A percentile compares a stretch with the other conserved stretches of the same genome.
phyloP scores from a whole-genome alignment of 2,113 vertebrate species.

The Caranx ignobilis region DNA sequence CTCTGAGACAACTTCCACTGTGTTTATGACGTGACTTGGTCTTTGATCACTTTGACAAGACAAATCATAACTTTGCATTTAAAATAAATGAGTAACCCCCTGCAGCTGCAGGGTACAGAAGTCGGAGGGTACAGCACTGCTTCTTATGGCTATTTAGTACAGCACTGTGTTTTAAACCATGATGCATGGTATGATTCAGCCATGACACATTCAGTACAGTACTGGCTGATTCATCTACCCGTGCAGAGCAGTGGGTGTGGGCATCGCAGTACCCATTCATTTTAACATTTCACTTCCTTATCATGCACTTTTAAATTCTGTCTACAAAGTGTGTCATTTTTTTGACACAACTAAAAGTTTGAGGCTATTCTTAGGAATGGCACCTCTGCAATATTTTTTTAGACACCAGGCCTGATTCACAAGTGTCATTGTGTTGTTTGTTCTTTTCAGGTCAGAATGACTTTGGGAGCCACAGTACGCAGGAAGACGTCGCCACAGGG shows the following conservation, averaged over 20 bases:
- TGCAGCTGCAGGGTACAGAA: too few relatives aligned
- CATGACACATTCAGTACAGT: neutral
- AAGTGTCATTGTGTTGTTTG: neutral
- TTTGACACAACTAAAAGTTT: neutral
- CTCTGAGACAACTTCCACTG: too few relatives aligned
- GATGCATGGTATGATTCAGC: neutral
- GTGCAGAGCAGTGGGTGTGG: too few relatives aligned
- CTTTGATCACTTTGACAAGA: too few relatives aligned
- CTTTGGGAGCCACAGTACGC: conserved; percentile 30
- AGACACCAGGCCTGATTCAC: neutral
- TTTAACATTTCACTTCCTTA: neutral
- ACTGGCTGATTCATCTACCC: neutral
- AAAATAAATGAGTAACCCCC: neutral
- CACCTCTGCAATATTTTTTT: neutral
- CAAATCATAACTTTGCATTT: neutral
- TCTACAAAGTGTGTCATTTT: neutral
- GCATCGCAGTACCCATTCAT: too few relatives aligned
- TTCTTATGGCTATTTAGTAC: neutral
- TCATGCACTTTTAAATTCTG: neutral
- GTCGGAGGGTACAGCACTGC: neutral
- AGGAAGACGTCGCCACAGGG: conserved; percentile 23
- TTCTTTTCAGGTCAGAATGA: conserved; percentile 52
- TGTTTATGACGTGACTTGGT: too few relatives aligned
- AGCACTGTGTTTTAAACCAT: neutral
- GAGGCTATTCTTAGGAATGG: neutral